Conservation (phyloP, 2,113 vertebrate genomes). For the Chaetodon auriga region DNA sequence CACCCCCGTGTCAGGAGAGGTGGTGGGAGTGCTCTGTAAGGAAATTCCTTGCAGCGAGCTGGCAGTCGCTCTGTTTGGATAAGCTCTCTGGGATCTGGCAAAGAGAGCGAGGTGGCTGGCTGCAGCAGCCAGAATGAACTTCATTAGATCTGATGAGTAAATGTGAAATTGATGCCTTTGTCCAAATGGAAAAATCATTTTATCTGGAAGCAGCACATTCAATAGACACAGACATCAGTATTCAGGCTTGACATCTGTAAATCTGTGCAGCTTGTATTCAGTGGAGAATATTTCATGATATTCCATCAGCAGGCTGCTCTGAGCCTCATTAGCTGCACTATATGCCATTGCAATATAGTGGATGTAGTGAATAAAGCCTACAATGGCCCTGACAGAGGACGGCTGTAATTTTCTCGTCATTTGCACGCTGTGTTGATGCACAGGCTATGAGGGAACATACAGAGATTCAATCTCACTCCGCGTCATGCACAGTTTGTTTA, state of each 20-base stretch:
- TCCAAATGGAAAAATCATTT: constrained; percentile 44
- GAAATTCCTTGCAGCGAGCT: constrained; percentile 66
- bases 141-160: constrained; percentile 60
- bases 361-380: constrained; percentile 24
- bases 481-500: constrained; percentile 55
- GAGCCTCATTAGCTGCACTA: constrained; percentile 55
- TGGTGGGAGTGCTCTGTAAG: constrained; percentile 54
- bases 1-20: constrained; percentile 30
- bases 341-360: constrained; percentile 15
- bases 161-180: constrained; percentile 53
- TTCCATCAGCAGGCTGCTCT: constrained; percentile 45
- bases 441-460: constrained; percentile 14
- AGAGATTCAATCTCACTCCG: constrained; percentile 48
- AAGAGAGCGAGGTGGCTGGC: background rate
- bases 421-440: constrained; percentile 43
- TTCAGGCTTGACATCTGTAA: constrained; percentile 48
- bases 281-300: constrained; percentile 24
- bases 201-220: constrained; percentile 38
- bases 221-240: constrained; percentile 18
- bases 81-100: constrained; percentile 48
- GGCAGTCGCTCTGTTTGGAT: constrained; percentile 66
- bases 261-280: constrained; percentile 40
- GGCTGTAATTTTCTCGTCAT: constrained; percentile 55
- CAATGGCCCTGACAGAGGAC: constrained; percentile 32
- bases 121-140: constrained; percentile 45